These are phyloP conservation scores for Toxonevra muliebris DNA, from an alignment of 2,888 invertebrate genomes.

Conservation along the genomic window DNA sequence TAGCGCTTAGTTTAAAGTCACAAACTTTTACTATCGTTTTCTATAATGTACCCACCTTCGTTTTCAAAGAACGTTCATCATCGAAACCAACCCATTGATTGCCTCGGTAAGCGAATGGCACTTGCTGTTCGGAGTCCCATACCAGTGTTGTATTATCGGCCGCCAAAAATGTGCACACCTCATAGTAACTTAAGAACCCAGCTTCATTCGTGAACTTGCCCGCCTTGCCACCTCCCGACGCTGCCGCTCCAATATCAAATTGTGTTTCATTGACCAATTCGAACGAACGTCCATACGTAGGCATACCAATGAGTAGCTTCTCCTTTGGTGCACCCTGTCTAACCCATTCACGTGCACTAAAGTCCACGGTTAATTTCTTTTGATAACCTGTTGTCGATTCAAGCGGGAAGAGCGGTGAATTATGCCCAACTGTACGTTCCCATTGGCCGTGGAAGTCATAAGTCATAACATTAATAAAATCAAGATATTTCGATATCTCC, in stretches of 20 bases:
- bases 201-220: conserved; percentile 93
- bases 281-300: conserved; percentile 92
- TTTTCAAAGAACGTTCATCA: conserved; percentile 89
- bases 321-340: conserved; percentile 93
- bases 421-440: conserved; percentile 93
- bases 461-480: conserved; percentile 94
- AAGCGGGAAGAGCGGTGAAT: conserved; percentile 87
- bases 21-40: background rate
- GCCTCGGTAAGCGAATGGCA: conserved; percentile 90
- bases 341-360: conserved; percentile 91
- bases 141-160: conserved; percentile 91
- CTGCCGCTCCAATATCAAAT: conserved; percentile 92
- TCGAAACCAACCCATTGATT: conserved; percentile 97
- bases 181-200: conserved; percentile 95
- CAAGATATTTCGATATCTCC: conserved; percentile 91
- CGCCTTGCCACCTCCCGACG: conserved; percentile 84
- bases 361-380: conserved; percentile 92
- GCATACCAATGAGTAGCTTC: conserved; percentile 94
- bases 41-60: conserved; percentile 73
- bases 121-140: conserved; percentile 96
- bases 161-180: conserved; percentile 90
- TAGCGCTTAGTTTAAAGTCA: background rate
- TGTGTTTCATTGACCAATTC: conserved; percentile 85
- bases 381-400: conserved; percentile 91
- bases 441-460: conserved; percentile 96